Base-by-base conservation (phyloP, 2,888 invertebrate genomes). In the Meandrusa payeni region DNA sequence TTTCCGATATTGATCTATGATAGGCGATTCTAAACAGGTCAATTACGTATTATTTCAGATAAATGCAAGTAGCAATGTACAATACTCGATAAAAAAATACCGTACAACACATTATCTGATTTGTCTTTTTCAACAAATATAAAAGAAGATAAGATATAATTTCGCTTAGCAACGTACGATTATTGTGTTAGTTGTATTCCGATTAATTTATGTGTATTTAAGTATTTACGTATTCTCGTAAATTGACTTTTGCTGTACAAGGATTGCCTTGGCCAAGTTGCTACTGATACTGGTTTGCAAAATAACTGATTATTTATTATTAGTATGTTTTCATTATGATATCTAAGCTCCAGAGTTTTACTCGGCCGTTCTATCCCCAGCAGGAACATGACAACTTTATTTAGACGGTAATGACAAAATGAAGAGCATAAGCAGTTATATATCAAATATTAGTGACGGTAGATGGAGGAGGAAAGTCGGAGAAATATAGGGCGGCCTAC, bases 41-140 rank as follows among this genome's bases (percentile, higher is more conserved):
- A 69, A 67, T 61, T 57, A 58, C 55, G 53, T 54, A 52, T 55
- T 55, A 57, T 57, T 54, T 48, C n/a, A 55, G 60, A 67, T 65
- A 48, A 48, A 27, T 37, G 12, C 17, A 36, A 46, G 40, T 31
- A 48, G 24, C 28, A 15, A 45, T 29, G 3, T 37, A 34, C 2
- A 26, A 28, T 5, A 20, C 5, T 27, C 13, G 41, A 33, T 34
- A 28, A 34, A 34, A 33, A 34, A 34, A 33, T 7, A 27, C 9
- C 6, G 9, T 33, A 27, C 6, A 20, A 12, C 23, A 17, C 5
- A 22, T 28, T 27, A 41, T 34, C 17, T 40, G 2, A 40, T 26
- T 17, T 11, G 37, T 22, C 9, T 34, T 28, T 41, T 28, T 6
- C 7, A 5, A 13, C 9, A 10, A 20, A 15, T 20, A 39, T 11